phyloP scores from a whole-genome alignment of 2,797 vertebrate species.

The Tauraco hartlaubi region DNA sequence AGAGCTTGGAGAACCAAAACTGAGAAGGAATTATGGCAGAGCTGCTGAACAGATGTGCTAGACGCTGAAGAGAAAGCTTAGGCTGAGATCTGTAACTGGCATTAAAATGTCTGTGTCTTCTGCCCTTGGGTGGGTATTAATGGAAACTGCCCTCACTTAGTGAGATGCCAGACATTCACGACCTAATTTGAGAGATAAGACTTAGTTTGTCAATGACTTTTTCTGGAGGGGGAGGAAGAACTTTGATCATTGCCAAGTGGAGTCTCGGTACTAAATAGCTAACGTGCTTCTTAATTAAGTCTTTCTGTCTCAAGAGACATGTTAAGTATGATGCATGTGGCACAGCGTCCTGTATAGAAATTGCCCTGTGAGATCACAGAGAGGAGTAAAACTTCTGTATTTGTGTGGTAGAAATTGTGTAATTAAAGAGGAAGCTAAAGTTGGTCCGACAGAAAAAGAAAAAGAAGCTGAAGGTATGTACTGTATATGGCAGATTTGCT shows the following conservation, averaged over 20 bases:
- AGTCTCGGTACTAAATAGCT: slow-evolving; percentile 2
- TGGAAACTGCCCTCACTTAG: slow-evolving; percentile 35
- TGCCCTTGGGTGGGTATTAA: slow-evolving; percentile 47
- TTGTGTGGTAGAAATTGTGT: background rate
- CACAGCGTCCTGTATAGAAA: background rate
- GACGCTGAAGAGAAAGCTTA: background rate
- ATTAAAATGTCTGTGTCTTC: background rate
- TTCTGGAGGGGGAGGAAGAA: slow-evolving; percentile 23
- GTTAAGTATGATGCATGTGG: background rate
- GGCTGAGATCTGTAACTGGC: background rate
- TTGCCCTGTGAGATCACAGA: background rate
- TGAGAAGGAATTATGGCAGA: background rate
- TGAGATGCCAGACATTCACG: slow-evolving; percentile 14
- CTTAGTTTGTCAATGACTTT: background rate
- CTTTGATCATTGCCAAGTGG: slow-evolving; percentile 1
- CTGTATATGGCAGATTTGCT: background rate
- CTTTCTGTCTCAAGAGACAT: background rate
- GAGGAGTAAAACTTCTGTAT: background rate
- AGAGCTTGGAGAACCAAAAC: background rate
- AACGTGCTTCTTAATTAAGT: slow-evolving; percentile 4
- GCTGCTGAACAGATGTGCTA: background rate
- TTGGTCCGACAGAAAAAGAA: background rate
- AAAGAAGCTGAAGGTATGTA: background rate
- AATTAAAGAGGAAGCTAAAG: background rate
- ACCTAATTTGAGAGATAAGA: background rate